phyloP scores from a whole-genome alignment of 2,888 invertebrate genomes.

The Cancer borealis region DNA sequence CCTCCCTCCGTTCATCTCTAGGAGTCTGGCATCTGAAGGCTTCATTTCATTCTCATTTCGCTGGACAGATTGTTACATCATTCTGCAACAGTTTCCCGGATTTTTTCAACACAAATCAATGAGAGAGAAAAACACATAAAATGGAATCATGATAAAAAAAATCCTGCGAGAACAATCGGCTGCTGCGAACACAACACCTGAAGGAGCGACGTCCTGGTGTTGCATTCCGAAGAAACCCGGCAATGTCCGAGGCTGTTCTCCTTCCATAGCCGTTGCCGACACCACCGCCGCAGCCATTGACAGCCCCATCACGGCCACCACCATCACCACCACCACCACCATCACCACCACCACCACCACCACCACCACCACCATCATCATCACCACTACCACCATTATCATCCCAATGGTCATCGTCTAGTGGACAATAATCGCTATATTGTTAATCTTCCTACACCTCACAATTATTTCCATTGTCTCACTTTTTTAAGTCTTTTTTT shows the following conservation, averaged over 20 bases:
- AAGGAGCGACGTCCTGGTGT: neutral
- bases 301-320: no score
- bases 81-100: neutral
- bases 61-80: neutral
- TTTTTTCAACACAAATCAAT: neutral
- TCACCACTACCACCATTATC: neutral
- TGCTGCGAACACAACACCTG: neutral
- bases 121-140: neutral
- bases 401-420: no score
- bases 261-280: neutral
- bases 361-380: neutral
- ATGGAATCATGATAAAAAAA: neutral
- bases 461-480: neutral
- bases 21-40: neutral
- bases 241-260: constrained; percentile 10
- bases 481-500: neutral
- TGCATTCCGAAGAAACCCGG: neutral
- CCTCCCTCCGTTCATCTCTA: neutral
- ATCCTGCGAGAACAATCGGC: constrained; percentile 6
- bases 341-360: neutral
- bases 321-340: neutral
- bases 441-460: neutral
- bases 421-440: neutral
- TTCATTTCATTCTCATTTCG: neutral
- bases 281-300: no score